Percentiles rank a stretch among this genome's conserved stretches.
phyloP scores from a whole-genome alignment of 2,888 invertebrate species.

The Luffia ferchaultella region DNA sequence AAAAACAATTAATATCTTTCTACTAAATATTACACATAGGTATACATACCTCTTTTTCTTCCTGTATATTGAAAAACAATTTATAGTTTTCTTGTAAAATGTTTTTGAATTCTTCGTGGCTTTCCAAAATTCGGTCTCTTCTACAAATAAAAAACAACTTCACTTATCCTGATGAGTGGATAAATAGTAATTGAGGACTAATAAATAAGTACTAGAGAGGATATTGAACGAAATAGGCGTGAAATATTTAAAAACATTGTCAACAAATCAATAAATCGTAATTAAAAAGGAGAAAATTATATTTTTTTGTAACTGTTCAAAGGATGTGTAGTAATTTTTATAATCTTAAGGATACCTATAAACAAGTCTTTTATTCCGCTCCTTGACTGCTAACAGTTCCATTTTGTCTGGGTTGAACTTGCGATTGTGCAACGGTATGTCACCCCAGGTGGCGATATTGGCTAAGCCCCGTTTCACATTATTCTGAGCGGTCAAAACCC shows the following conservation, averaged over 20 bases:
- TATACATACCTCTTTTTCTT: conserved; percentile 54
- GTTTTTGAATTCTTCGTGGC: conserved; percentile 63
- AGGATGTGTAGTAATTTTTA: no score
- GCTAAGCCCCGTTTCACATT: conserved; percentile 68
- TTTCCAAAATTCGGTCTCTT: conserved; percentile 42
- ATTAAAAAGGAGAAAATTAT: no score
- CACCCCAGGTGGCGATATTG: conserved; percentile 75
- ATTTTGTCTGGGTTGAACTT: conserved; percentile 54
- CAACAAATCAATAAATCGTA: no score
- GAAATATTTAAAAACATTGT: no score
- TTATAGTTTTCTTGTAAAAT: conserved; percentile 72
- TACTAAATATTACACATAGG: no score
- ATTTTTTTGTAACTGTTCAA: no score
- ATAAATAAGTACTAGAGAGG: no score
- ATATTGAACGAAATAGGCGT: no score
- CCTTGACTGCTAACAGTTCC: conserved; percentile 63
- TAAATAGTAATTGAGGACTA: no score
- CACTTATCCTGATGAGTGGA: no score
- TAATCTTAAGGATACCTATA: conserved; percentile 36
- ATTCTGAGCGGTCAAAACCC: conserved; percentile 72
- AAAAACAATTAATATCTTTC: no score
- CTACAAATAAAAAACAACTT: conserved; percentile 33
- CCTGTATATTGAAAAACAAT: conserved; percentile 72
- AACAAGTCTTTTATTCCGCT: conserved; percentile 59
- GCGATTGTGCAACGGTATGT: conserved; percentile 76